phyloP scores from a whole-genome alignment of 2,797 vertebrate species.

The Brachyalestes nurse region DNA sequence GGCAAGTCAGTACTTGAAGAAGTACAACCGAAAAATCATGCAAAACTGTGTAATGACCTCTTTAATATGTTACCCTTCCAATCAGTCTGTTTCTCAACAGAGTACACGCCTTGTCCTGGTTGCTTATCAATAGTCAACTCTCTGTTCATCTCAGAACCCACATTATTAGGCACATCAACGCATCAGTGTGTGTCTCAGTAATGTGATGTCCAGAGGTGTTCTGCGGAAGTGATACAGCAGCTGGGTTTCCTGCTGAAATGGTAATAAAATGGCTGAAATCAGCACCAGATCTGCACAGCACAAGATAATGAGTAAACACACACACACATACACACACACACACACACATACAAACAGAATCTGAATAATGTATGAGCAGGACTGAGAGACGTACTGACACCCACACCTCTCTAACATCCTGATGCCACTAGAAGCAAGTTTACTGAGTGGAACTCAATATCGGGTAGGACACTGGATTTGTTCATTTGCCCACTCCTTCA shows the following conservation, averaged over 20 bases:
- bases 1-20: too few relatives aligned
- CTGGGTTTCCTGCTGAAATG: slow-evolving; percentile 8
- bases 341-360: slow-evolving; percentile 31
- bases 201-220: not conserved
- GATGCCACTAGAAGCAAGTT: slow-evolving; percentile 30
- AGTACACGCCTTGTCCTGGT: not conserved
- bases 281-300: slow-evolving; percentile 20
- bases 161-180: not conserved
- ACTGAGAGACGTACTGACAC: slow-evolving; percentile 35
- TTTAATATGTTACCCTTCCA: too few relatives aligned
- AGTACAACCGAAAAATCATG: too few relatives aligned
- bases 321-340: slow-evolving; percentile 18
- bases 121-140: not conserved
- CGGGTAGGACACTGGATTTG: not conserved
- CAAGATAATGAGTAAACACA: slow-evolving; percentile 34
- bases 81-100: too few relatives aligned
- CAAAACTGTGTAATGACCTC: too few relatives aligned
- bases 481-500: not conserved
- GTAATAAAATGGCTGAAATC: slow-evolving; percentile 20
- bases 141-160: too few relatives aligned
- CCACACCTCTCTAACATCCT: slow-evolving; percentile 26
- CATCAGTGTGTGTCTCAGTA: not conserved
- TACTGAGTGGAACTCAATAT: slow-evolving; percentile 27
- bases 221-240: not conserved
- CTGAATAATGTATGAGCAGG: slow-evolving; percentile 44